Evolutionary conservation across 2,888 invertebrate species (phyloP), one percentile per base, ranked within the genome.

Genomic region (Amphipyra tragopoginis): DNA sequence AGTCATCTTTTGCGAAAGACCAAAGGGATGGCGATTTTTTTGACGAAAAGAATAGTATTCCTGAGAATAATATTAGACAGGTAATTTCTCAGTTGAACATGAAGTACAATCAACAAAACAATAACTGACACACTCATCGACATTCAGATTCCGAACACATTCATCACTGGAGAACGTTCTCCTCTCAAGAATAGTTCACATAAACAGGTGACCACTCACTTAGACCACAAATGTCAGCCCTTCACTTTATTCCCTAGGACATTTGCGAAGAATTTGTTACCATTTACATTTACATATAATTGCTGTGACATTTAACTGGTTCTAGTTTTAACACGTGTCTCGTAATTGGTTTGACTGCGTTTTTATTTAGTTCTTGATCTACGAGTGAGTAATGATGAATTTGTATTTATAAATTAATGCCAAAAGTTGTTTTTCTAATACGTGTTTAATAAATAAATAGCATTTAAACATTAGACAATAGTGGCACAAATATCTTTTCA

Each of bases 271-370:
- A 58, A 65, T 68, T 44, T 21, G 34, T 11, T 13, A 48, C 42
- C 33, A 36, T 53, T 65, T 59, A 59, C 48, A 51, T 53, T 65
- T 33, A 65, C 65, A 36, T 50, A 42, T 74, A 76, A 76, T 74
- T 71, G 65, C 47, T 58, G 9, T 11, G 50, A 59, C 38, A 76
- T 67, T 67, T 71, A 74, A 74, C 71, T 65, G 52, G 65, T 61
- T 70, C 36, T 50, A 36, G 33, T 54, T 33, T n/a, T 26, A 50
- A 56, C 43, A 42, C 40, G 47, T 56, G 44, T 45, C 38, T 5
- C 2, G 36, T 75, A 73, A 73, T 75, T 66, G 58, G 50, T 11
- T 43, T 40, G 2, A 8, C 34, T 59, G 52, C 47, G 26, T 39
- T 39, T 15, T 13, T 15, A 50, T 36, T 65, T 39, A 49, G 1